phyloP scores from a whole-genome alignment of 2,888 invertebrate genomes.

The Lasiommata megera region DNA sequence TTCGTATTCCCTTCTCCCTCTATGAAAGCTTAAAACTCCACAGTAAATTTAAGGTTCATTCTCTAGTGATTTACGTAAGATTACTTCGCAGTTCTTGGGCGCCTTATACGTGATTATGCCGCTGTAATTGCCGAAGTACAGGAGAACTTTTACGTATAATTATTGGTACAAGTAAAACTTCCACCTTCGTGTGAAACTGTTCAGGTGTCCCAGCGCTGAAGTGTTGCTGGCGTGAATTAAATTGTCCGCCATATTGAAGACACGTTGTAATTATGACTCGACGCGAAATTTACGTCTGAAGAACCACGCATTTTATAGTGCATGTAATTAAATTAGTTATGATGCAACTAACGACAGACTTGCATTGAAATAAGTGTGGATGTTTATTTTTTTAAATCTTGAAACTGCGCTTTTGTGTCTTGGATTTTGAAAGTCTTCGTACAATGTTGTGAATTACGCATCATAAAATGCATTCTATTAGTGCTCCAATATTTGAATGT shows the following conservation, averaged over 20 bases:
- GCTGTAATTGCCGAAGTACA: slow-evolving; percentile 59
- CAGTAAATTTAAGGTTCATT: slow-evolving; percentile 65
- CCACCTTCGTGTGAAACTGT: slow-evolving; percentile 37
- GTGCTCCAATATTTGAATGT: too few species aligned
- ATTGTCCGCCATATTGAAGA: slow-evolving; percentile 33
- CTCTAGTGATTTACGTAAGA: slow-evolving; percentile 59
- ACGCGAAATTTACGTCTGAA: too few species aligned
- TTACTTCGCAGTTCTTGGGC: slow-evolving; percentile 58
- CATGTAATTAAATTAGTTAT: too few species aligned
- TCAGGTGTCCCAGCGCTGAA: slow-evolving; percentile 34
- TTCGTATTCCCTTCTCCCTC: slow-evolving; percentile 41
- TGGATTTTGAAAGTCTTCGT: too few species aligned
- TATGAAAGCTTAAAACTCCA: slow-evolving; percentile 51
- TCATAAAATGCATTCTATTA: too few species aligned
- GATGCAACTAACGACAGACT: too few species aligned
- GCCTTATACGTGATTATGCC: slow-evolving; percentile 56
- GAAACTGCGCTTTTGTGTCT: too few species aligned
- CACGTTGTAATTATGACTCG: slow-evolving; percentile 14
- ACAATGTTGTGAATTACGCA: too few species aligned
- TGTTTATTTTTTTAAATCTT: too few species aligned
- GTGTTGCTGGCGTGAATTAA: slow-evolving; percentile 33
- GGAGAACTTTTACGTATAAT: slow-evolving; percentile 38
- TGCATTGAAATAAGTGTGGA: too few species aligned
- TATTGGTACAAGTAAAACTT: slow-evolving; percentile 38
- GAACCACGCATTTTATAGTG: too few species aligned